These are phyloP conservation scores for Neotoma lepida DNA, from an alignment of 2,113 vertebrate species.

Conservation along the genomic window DNA sequence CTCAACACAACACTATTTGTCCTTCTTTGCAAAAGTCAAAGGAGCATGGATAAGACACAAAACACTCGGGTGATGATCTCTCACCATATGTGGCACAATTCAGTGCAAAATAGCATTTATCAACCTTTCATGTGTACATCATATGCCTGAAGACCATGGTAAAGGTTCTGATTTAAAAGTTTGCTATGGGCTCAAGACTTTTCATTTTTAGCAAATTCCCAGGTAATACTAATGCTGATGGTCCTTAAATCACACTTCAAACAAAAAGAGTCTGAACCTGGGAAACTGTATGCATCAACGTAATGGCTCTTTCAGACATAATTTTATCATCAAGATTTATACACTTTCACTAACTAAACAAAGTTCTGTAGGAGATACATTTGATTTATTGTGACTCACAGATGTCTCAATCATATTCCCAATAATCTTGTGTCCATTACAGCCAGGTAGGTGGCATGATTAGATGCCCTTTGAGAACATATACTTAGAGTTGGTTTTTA, in stretches of 20 bases:
- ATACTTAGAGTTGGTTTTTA: conserved; percentile 18
- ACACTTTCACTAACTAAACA: conserved; percentile 33
- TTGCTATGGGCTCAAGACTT: not conserved
- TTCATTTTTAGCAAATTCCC: conserved; percentile 21
- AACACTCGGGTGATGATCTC: not conserved
- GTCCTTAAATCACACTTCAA: not conserved
- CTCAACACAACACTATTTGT: not conserved
- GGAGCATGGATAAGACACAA: not conserved
- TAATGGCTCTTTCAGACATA: not conserved
- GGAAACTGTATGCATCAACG: not conserved
- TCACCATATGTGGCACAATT: not conserved
- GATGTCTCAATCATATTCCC: conserved; percentile 46
- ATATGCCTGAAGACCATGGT: not conserved
- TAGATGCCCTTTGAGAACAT: conserved; percentile 47
- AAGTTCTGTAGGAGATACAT: conserved; percentile 7
- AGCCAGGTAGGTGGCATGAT: conserved; percentile 39
- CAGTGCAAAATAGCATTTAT: not conserved
- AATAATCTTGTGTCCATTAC: conserved; percentile 17
- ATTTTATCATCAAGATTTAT: conserved; percentile 39
- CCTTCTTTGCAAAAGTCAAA: not conserved
- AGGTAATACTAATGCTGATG: not conserved
- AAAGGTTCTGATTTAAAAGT: conserved; percentile 29
- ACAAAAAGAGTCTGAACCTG: not conserved
- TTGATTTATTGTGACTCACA: conserved; percentile 38
- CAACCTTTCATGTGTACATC: not conserved